Evolutionary conservation across 2,113 vertebrate species (phyloP).

Genomic region (Anser brachyrhynchus): DNA sequence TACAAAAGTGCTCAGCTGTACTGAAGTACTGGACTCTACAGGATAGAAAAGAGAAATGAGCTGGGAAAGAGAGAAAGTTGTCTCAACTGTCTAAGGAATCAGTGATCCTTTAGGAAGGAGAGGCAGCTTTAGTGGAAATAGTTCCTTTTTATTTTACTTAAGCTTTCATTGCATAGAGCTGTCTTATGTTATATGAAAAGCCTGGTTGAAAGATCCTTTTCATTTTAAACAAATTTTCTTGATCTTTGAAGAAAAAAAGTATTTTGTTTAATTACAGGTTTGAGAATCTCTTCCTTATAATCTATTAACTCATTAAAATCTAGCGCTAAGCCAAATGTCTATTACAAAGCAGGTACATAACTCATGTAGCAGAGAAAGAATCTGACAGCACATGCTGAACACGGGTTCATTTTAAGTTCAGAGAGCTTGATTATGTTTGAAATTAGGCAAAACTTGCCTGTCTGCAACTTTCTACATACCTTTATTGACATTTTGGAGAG

Average conservation of each 20-base stretch:
- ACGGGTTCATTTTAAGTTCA: neutral
- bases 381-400: neutral
- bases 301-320: neutral
- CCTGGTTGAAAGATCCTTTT: neutral
- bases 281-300: neutral
- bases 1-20: neutral
- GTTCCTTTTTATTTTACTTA: neutral
- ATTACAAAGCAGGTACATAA: neutral
- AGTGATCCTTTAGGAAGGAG: neutral
- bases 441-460: neutral
- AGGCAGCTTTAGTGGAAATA: neutral
- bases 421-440: neutral
- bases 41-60: neutral
- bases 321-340: neutral
- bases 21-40: neutral
- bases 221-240: neutral
- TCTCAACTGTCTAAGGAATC: neutral
- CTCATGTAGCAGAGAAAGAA: neutral
- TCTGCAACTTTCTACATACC: neutral
- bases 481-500: neutral
- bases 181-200: neutral
- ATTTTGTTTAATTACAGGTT: neutral
- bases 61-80: neutral
- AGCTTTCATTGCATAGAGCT: neutral
- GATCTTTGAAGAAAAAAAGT: neutral